Conservation (phyloP, 1,140 invertebrate species). For the Samia ricini region DNA sequence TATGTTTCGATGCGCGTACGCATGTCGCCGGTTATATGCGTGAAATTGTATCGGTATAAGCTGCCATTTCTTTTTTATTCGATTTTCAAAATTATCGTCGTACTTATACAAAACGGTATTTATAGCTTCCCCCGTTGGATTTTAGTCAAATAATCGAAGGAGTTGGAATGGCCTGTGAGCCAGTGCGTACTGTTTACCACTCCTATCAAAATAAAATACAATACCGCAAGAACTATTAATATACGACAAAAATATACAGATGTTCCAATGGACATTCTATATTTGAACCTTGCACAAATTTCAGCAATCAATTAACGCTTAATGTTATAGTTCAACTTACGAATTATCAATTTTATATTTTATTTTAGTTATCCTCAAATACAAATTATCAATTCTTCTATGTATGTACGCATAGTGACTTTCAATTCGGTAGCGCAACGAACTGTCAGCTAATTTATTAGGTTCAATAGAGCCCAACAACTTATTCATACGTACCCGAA, state of each 20-base stretch:
- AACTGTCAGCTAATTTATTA: constrained; percentile 28
- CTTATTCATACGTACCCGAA: neutral
- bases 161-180: no score
- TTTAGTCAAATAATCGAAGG: no score
- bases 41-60: neutral
- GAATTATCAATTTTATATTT: no score
- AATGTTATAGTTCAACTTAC: no score
- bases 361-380: neutral
- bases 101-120: neutral
- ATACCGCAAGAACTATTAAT: no score
- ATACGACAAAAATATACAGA: no score
- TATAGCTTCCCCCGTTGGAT: no score
- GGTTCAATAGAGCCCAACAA: constrained; percentile 1
- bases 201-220: no score
- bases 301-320: no score
- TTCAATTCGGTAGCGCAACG: constrained; percentile 37
- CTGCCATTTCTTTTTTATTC: neutral
- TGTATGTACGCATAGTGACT: constrained; percentile 24
- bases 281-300: no score
- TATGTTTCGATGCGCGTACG: constrained; percentile 45
- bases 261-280: no score
- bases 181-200: no score
- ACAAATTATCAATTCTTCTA: neutral
- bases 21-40: constrained; percentile 15
- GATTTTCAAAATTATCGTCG: neutral